Evolutionary conservation across 2,113 vertebrate species (phyloP), one percentile per base, ranked within the genome.

Genomic region (Bombycilla garrulus): DNA sequence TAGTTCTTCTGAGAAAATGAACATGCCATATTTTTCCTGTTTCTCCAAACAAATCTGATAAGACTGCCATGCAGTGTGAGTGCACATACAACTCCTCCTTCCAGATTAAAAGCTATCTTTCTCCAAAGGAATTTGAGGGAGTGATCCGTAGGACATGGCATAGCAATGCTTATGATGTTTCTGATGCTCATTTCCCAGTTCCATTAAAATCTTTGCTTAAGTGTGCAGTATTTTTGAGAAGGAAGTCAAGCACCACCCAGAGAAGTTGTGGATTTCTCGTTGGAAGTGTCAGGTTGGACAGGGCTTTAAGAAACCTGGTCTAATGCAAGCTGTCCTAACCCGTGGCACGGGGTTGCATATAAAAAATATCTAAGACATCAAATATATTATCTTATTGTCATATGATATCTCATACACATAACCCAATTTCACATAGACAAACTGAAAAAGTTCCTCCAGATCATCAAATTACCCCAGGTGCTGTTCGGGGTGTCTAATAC

Each of bases 61-160:
- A 35, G 4, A 85, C 11, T 15, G 8, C 22, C 25, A 48, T 42
- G n/a, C 21, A 85, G 16, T 25, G 13, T 15, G 7, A 61, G 2
- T 11, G n/a, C 24, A 65, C 8, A 33, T 11, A 18, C 7, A 45
- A 18, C 7, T 26, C 11, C 33, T 56, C 25, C 42, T 87, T 83
- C 38, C 42, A 83, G 24, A 60, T 47, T 9, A 48, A 44, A 79
- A 57, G 25, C 47, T 47, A 12, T 9, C 31, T 36, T 78, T 47
- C 45, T 84, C 15, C 42, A 40, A 56, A 56, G n/a, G 22, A 62
- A 90, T 36, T 14, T 42, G 17, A 58, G 29, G 60, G 35, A 81
- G 77, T 2, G 7, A 29, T 22, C 17, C 1, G 1, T 1, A 47
- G 15, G 25, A n/a, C 53, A 66, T 23, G 1, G 1, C 29, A 62